phyloP scores from a whole-genome alignment of 2,888 invertebrate species.

The Tipula vernalis region DNA sequence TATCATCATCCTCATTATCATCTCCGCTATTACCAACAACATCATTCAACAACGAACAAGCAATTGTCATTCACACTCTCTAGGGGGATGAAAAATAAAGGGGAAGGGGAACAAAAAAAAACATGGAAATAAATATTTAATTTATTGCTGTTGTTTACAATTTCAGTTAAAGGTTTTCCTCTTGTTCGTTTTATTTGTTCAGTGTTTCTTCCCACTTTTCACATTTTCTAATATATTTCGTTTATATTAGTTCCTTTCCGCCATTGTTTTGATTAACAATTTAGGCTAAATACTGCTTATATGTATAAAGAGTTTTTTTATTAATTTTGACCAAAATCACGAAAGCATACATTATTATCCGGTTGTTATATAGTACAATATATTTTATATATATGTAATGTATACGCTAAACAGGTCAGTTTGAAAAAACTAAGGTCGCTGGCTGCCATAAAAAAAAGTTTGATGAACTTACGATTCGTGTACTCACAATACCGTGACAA shows the following conservation, averaged over 20 bases:
- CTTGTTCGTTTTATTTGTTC: neutral
- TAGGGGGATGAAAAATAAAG: neutral
- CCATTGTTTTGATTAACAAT: neutral
- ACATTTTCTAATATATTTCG: neutral
- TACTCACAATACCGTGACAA: neutral
- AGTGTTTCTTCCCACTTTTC: neutral
- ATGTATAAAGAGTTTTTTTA: neutral
- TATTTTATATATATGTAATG: neutral
- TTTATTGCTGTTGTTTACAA: neutral
- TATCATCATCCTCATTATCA: neutral
- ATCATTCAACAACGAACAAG: neutral
- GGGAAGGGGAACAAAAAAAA: neutral
- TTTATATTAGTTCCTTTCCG: neutral
- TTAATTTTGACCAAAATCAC: neutral
- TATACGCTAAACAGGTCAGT: neutral
- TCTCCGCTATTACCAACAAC: neutral
- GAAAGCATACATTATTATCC: neutral
- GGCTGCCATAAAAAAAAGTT: neutral
- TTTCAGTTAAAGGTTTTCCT: neutral
- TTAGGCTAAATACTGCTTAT: neutral
- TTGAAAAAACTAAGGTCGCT: neutral
- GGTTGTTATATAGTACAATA: neutral
- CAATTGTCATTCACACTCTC: neutral
- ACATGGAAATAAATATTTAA: neutral
- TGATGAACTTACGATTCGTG: neutral